Conservation (phyloP, 2,113 vertebrate genomes). For the Aplodontia rufa region DNA sequence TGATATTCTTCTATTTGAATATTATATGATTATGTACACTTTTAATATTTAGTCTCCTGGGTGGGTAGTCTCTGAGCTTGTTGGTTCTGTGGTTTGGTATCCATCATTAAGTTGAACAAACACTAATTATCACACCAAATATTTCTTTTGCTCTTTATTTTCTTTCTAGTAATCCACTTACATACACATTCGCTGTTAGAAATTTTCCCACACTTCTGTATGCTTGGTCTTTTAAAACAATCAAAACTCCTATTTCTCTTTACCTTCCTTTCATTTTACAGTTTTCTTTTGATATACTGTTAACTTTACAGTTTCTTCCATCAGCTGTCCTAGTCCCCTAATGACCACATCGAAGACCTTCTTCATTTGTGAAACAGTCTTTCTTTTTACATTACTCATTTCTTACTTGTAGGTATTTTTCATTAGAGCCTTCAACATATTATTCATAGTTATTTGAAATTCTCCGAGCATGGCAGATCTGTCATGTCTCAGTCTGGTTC, state of each 20-base stretch:
- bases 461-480: too few relatives aligned
- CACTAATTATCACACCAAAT: background rate
- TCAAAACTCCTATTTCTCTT: background rate
- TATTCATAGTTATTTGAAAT: background rate
- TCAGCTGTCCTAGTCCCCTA: background rate
- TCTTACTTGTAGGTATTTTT: background rate
- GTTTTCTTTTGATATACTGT: background rate
- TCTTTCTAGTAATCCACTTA: background rate
- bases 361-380: background rate
- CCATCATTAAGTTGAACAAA: background rate
- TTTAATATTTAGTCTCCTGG: too few relatives aligned
- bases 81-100: background rate
- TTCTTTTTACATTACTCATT: background rate
- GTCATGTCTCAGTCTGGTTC: too few relatives aligned
- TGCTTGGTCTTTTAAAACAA: background rate
- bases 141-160: background rate
- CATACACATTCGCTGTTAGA: background rate
- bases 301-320: background rate
- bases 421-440: background rate
- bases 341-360: background rate
- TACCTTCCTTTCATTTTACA: background rate
- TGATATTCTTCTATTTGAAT: too few relatives aligned
- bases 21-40: too few relatives aligned
- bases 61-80: background rate
- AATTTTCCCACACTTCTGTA: background rate